phyloP scores from a whole-genome alignment of 2,113 vertebrate species.

The Alethe castanea region DNA sequence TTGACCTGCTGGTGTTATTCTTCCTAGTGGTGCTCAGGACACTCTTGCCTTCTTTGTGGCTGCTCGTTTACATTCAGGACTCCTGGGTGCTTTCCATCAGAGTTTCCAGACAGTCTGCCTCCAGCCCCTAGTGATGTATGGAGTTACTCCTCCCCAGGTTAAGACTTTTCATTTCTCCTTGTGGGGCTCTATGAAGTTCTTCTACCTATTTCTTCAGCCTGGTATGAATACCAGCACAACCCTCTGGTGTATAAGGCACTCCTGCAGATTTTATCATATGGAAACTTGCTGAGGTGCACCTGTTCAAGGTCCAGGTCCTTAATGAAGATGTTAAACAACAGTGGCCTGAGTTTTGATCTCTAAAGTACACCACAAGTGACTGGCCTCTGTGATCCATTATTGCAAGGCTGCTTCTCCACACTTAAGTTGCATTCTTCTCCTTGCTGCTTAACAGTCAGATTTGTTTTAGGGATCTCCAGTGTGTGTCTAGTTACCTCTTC shows the following conservation, averaged over 20 bases:
- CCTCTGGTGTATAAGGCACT: background rate
- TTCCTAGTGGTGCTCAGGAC: background rate
- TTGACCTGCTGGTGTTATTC: accelerated
- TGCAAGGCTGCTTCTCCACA: background rate
- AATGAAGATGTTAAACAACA: background rate
- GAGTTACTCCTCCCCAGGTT: background rate
- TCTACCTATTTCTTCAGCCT: background rate
- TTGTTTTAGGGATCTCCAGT: background rate
- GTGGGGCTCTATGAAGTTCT: background rate
- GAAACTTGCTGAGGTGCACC: background rate
- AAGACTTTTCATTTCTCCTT: background rate
- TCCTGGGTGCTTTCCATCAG: background rate
- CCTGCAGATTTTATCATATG: background rate
- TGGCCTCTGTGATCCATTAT: background rate
- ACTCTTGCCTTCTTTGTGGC: background rate
- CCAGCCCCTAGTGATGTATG: background rate
- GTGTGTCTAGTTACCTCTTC: background rate
- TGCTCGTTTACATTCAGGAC: background rate
- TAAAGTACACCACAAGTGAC: background rate
- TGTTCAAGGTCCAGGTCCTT: background rate
- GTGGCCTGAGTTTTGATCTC: background rate
- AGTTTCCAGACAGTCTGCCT: background rate
- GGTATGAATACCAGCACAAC: background rate
- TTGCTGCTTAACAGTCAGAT: background rate
- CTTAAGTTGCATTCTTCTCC: background rate